Percentiles rank a stretch among this genome's conserved stretches.
phyloP scores from a whole-genome alignment of 2,113 vertebrate species.

The Tychaedon coryphoeus region DNA sequence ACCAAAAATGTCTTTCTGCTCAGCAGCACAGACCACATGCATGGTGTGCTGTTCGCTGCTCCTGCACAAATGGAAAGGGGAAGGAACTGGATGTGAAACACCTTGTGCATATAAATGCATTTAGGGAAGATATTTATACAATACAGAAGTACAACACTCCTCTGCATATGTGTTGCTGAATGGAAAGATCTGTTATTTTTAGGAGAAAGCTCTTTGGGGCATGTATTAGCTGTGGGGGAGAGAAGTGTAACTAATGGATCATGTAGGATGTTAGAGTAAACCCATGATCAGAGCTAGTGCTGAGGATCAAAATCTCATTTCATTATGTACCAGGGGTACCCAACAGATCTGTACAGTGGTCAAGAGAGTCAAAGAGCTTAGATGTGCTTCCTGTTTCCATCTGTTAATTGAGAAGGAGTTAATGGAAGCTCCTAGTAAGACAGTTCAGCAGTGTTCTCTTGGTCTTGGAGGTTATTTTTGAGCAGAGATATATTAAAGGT shows the following conservation, averaged over 20 bases:
- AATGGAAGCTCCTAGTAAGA: not conserved
- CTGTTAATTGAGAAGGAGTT: not conserved
- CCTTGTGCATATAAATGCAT: not conserved
- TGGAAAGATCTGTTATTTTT: not conserved
- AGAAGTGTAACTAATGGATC: not conserved
- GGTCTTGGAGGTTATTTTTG: not conserved
- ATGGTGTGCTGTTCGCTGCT: not conserved
- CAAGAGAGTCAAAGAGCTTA: not conserved
- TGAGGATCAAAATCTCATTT: not conserved
- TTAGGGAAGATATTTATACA: not conserved
- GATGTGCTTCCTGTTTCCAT: not conserved
- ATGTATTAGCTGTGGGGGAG: not conserved
- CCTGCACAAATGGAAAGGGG: not conserved
- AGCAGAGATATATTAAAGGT: not conserved
- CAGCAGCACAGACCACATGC: not conserved
- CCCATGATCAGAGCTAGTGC: accelerated
- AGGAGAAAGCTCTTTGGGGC: not conserved
- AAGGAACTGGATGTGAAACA: not conserved
- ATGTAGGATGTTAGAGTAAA: not conserved
- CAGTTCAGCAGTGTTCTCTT: not conserved
- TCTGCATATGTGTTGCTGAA: not conserved
- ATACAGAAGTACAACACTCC: not conserved
- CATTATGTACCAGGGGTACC: not conserved
- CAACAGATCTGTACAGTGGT: not conserved
- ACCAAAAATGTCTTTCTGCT: not conserved